Evolutionary conservation across 2,797 vertebrate genomes (phyloP).

Genomic region (Myotis daubentonii): DNA sequence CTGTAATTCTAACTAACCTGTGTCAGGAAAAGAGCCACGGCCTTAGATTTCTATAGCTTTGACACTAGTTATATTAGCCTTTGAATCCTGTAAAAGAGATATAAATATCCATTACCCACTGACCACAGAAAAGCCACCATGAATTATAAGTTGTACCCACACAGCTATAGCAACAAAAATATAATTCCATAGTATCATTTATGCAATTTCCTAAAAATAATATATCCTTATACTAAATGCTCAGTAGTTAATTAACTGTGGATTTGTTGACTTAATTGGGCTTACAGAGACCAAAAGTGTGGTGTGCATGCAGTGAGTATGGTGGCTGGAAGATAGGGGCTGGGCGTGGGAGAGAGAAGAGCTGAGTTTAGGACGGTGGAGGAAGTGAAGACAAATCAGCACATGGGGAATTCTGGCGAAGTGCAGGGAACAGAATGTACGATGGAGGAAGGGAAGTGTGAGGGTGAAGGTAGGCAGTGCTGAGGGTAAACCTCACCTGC

Average conservation of each 20-base stretch:
- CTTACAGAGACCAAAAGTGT: neutral
- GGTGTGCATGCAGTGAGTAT: neutral
- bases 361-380: neutral
- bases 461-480: neutral
- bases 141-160: neutral
- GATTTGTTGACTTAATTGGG: neutral
- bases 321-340: neutral
- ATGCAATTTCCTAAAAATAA: neutral
- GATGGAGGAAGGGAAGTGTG: neutral
- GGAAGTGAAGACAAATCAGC: neutral
- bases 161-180: neutral
- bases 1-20: neutral
- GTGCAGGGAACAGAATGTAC: neutral
- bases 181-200: neutral
- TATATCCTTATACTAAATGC: neutral
- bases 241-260: constrained; percentile 32
- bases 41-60: neutral
- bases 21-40: neutral
- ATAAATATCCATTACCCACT: constrained; percentile 9
- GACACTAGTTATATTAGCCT: neutral
- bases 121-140: constrained; percentile 23
- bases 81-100: neutral
- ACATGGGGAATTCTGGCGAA: neutral
- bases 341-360: neutral
- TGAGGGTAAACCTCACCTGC: neutral